phyloP scores from a whole-genome alignment of 1,140 invertebrate genomes.

The Chironomus striatipennis region DNA sequence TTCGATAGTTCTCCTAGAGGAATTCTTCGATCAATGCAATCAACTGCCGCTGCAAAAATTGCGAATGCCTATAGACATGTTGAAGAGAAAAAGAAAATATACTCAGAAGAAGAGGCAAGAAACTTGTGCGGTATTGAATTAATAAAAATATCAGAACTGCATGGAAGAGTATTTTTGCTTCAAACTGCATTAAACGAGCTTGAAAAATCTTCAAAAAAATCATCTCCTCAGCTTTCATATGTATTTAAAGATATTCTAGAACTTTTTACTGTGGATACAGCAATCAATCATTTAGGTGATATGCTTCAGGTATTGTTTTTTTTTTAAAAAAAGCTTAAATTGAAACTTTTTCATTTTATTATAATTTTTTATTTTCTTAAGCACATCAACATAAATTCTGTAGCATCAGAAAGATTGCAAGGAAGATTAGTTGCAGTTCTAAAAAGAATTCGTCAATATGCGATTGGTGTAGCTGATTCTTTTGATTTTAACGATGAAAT shows the following conservation, averaged over 20 bases:
- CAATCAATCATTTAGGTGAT: constrained; percentile 63
- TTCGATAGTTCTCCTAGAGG: constrained; percentile 56
- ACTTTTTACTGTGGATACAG: constrained; percentile 67
- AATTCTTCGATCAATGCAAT: constrained; percentile 56
- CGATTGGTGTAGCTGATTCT: constrained; percentile 82
- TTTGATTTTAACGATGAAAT: constrained; percentile 82
- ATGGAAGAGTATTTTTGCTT: constrained; percentile 67
- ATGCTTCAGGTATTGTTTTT: constrained; percentile 43
- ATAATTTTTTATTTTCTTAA: constrained; percentile 33
- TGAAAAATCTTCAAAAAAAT: constrained; percentile 34
- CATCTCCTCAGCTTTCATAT: constrained; percentile 48
- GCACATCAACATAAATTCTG: constrained; percentile 55
- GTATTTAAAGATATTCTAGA: constrained; percentile 64
- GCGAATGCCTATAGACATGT: constrained; percentile 55
- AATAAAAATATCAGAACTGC: constrained; percentile 65
- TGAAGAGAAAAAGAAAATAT: constrained; percentile 48
- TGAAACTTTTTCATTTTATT: not conserved
- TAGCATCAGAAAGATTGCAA: constrained; percentile 56
- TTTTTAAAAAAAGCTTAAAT: no score
- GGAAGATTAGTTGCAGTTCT: constrained; percentile 60
- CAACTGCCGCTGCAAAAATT: constrained; percentile 66
- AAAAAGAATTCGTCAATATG: constrained; percentile 66
- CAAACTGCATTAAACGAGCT: constrained; percentile 53
- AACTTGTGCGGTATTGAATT: constrained; percentile 74
- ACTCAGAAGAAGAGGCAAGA: constrained; percentile 67